Evolutionary conservation across 2,113 vertebrate species (phyloP).

Genomic region (Eleginops maclovinus): DNA sequence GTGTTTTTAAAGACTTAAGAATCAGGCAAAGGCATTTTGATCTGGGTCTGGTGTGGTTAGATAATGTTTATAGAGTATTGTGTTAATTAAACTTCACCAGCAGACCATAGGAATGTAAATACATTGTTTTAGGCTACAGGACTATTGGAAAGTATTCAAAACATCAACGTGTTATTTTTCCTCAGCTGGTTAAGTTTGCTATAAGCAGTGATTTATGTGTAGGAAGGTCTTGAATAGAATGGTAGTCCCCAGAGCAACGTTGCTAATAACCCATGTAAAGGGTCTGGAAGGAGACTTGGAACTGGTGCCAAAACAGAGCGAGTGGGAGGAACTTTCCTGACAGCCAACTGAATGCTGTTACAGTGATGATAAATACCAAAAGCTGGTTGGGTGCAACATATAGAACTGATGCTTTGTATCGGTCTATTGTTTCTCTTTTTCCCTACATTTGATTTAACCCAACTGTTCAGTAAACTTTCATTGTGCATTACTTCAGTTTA

Average conservation of each 20-base stretch:
- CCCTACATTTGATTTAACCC: constrained; percentile 28
- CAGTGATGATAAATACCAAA: constrained; percentile 55
- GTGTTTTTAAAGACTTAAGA: constrained; percentile 25
- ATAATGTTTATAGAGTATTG: constrained; percentile 36
- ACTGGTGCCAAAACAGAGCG: constrained; percentile 56
- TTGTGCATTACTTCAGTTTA: neutral
- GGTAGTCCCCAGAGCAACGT: constrained; percentile 66
- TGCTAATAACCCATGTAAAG: constrained; percentile 79
- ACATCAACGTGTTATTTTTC: constrained; percentile 42
- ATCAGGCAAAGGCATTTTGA: constrained; percentile 12
- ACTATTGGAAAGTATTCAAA: constrained; percentile 48
- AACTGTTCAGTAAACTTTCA: neutral
- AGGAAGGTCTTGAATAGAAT: constrained; percentile 68
- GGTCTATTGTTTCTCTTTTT: neutral
- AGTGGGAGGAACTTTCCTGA: constrained; percentile 60
- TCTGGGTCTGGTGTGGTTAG: constrained; percentile 22
- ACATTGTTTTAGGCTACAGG: constrained; percentile 24
- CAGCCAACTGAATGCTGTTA: constrained; percentile 44
- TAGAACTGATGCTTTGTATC: constrained; percentile 10
- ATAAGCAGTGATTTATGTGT: constrained; percentile 75
- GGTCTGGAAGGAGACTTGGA: constrained; percentile 65
- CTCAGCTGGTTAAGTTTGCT: constrained; percentile 65
- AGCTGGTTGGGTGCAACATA: constrained; percentile 14
- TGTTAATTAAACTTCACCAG: constrained; percentile 38
- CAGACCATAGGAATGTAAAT: constrained; percentile 36